Percentiles rank a stretch among this genome's conserved stretches.
Conservation (phyloP, 2,888 invertebrate species). For the Cenopis cana region DNA sequence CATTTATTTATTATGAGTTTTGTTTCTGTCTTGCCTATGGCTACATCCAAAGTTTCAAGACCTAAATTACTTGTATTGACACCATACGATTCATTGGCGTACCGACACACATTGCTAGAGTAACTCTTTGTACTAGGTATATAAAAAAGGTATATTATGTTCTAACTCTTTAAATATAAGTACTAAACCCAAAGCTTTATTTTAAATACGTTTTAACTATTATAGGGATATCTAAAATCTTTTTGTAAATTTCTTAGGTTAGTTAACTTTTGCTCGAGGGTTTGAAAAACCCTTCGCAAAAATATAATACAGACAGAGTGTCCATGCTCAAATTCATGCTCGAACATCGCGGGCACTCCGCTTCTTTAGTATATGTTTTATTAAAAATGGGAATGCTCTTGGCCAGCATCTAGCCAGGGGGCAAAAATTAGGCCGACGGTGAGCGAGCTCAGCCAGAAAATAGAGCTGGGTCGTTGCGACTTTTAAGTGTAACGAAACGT, state of each 20-base stretch:
- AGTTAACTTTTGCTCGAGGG: background rate
- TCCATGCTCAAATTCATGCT: background rate
- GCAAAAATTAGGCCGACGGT: too few species aligned
- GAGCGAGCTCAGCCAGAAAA: too few species aligned
- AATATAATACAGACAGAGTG: background rate
- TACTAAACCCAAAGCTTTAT: background rate
- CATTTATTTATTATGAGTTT: too few species aligned
- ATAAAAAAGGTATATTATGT: too few species aligned
- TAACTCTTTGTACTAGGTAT: background rate
- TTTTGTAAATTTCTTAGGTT: background rate
- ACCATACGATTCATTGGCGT: too few species aligned
- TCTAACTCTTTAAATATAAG: background rate
- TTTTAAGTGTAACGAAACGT: too few species aligned
- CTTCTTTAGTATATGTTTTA: constrained; percentile 1
- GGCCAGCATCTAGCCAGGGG: too few species aligned
- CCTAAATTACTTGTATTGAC: too few species aligned
- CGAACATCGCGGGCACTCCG: background rate
- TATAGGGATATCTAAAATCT: background rate
- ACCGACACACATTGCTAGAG: background rate
- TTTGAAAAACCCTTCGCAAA: background rate
- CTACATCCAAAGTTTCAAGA: too few species aligned
- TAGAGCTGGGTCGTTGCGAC: too few species aligned
- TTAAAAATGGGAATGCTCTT: too few species aligned
- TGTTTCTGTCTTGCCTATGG: too few species aligned
- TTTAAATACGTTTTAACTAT: background rate